Conservation (phyloP, 2,888 invertebrate genomes). For the Scaptomyza polygonia region DNA sequence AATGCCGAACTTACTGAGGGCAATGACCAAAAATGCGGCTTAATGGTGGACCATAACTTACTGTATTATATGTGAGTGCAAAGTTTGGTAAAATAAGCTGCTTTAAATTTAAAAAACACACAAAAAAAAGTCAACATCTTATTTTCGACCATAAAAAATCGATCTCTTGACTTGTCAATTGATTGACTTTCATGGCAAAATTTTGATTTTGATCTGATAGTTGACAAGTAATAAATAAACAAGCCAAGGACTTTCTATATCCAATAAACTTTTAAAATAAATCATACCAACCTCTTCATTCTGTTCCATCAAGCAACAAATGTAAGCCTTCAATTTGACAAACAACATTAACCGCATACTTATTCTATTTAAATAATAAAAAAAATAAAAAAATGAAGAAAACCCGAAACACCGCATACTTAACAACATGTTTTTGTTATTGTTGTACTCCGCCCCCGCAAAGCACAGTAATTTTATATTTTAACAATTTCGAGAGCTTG, state of each 20-base stretch:
- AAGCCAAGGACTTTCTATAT: not conserved
- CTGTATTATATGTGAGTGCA: conserved; percentile 7
- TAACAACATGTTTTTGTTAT: conserved; percentile 9
- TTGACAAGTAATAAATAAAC: too few species aligned
- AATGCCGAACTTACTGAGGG: conserved; percentile 28
- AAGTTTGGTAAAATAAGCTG: conserved; percentile 2
- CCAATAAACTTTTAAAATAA: too few species aligned
- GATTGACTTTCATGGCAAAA: too few species aligned
- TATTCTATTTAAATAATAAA: conserved; percentile 40
- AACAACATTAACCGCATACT: conserved; percentile 11
- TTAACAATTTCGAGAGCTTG: conserved; percentile 57
- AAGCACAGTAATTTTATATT: conserved; percentile 22
- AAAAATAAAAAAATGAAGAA: conserved; percentile 75
- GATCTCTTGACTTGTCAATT: too few species aligned
- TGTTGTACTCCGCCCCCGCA: not conserved
- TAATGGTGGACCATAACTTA: conserved; percentile 15
- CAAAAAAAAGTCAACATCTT: not conserved
- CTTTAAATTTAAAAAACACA: conserved; percentile 7
- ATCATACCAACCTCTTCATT: not conserved
- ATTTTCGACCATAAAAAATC: not conserved
- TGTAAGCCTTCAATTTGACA: conserved; percentile 2
- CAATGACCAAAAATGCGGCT: conserved; percentile 32
- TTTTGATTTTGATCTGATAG: not conserved
- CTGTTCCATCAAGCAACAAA: not conserved
- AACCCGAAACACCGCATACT: conserved; percentile 34